Base-by-base conservation (phyloP, 2,888 invertebrate genomes). In the Tetragnatha montana region DNA sequence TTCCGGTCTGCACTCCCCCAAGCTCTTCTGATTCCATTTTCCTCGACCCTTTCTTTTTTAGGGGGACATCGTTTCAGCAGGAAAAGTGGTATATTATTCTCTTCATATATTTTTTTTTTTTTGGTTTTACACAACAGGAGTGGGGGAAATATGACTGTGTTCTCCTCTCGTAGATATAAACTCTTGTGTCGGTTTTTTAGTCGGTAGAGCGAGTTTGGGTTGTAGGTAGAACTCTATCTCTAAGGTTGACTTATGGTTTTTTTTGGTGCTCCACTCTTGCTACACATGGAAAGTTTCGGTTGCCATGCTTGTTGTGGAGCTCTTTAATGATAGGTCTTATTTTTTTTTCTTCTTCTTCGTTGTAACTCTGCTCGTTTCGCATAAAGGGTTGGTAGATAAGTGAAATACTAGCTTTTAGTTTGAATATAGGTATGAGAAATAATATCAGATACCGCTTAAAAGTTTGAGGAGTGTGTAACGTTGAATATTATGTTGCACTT, bases 71-170 rank as follows among this genome's bases (percentile, higher is more conserved):
- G 19, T 60, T 68, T 22, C 69, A 69, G 75, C 60, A 68, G 75
- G 68, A 76, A 74, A 76, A 76, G 75, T 84, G 76, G 84, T 84
- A 76, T 49, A 84, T 60, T 75, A 47, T 75, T 75, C 49, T 47
- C 47, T 49, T 17, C 35, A 35, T 35, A 35, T 35, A 8, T 60
- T 21, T 81, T 49, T 69, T 17, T 49, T 47, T n/a, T 51, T 60
- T 49, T 21, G 74, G 68, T 75, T 22, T 76, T 76, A 76, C 69
- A 75, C 69, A 69, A 49, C 47, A 69, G 17, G 75, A 69, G 17
- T 12, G 17, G 60, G 60, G 60, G 60, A 10, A 60, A 17, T 60
- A 60, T 60, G 60, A 60, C 21, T 73, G 73, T 22, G 35, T 73
- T 14, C 75, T 47, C 14, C 10, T 60, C 60, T n/a, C n/a, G 49